These are phyloP conservation scores for Dromococcyx pavoninus DNA, from an alignment of 2,797 vertebrate genomes.

Conservation along the genomic window DNA sequence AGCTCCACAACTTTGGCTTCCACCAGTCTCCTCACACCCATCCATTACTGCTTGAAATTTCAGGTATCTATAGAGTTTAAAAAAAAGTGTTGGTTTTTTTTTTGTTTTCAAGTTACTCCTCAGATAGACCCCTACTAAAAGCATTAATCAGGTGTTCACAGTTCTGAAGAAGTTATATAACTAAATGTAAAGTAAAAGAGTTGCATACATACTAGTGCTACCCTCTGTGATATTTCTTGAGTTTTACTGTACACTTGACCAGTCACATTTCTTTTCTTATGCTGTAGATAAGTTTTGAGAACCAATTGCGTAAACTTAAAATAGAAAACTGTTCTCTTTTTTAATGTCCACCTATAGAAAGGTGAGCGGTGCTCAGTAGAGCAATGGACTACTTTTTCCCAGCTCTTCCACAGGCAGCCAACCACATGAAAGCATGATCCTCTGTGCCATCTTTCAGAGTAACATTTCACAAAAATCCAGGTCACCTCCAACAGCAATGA, in stretches of 20 bases:
- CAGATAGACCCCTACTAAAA: conserved; percentile 6
- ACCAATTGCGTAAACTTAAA: conserved; percentile 1
- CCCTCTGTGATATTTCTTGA: background rate
- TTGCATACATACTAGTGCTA: background rate
- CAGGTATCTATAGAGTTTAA: background rate
- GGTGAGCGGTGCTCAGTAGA: background rate
- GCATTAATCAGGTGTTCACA: conserved; percentile 22
- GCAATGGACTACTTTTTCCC: background rate
- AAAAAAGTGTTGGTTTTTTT: background rate
- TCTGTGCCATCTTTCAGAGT: background rate
- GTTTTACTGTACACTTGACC: background rate
- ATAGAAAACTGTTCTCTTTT: conserved; percentile 19
- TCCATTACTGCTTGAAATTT: background rate
- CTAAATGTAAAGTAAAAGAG: background rate
- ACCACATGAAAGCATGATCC: background rate
- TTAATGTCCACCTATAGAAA: background rate
- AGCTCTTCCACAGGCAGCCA: background rate
- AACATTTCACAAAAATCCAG: background rate
- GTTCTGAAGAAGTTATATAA: background rate
- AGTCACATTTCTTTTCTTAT: background rate
- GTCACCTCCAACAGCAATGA: background rate
- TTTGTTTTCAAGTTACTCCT: background rate
- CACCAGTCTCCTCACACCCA: background rate
- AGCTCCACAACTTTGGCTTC: background rate
- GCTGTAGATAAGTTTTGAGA: conserved; percentile 7